Percentiles rank a stretch among this genome's conserved stretches.
Evolutionary conservation across 2,888 invertebrate genomes (phyloP).

Genomic region (Acanthoscelides obtectus): DNA sequence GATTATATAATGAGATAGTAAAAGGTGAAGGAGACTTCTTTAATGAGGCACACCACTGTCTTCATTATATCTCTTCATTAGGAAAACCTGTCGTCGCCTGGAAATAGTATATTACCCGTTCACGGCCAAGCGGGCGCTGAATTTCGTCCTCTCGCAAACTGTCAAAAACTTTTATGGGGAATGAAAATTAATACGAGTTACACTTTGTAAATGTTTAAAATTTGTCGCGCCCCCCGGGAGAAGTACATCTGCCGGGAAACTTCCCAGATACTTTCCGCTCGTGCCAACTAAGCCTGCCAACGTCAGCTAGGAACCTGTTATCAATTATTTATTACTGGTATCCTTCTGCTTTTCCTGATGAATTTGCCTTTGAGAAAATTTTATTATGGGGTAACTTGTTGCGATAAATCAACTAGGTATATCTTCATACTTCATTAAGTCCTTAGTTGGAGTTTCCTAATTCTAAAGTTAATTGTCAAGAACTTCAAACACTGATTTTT

Average conservation of each 20-base stretch:
- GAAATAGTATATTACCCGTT: background rate
- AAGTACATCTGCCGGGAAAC: background rate
- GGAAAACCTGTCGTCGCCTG: background rate
- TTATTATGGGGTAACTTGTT: background rate
- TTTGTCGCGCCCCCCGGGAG: constrained; percentile 2
- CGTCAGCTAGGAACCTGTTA: background rate
- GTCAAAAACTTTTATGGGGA: constrained; percentile 31
- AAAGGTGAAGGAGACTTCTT: too few relatives aligned
- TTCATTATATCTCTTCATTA: background rate
- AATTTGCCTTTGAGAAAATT: background rate
- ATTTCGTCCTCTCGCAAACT: constrained; percentile 21
- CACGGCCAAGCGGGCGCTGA: background rate
- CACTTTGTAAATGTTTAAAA: constrained; percentile 28
- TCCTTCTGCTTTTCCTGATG: background rate
- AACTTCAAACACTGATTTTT: too few relatives aligned
- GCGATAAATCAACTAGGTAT: background rate
- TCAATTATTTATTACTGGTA: background rate
- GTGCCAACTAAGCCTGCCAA: background rate
- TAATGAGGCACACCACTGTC: background rate
- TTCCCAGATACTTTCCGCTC: background rate
- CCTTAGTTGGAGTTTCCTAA: too few relatives aligned
- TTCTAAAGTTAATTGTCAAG: too few relatives aligned
- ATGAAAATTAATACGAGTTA: constrained; percentile 37
- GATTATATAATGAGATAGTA: too few relatives aligned
- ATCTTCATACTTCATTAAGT: background rate